phyloP scores from a whole-genome alignment of 2,888 invertebrate species.

The Oscheius sp. region DNA sequence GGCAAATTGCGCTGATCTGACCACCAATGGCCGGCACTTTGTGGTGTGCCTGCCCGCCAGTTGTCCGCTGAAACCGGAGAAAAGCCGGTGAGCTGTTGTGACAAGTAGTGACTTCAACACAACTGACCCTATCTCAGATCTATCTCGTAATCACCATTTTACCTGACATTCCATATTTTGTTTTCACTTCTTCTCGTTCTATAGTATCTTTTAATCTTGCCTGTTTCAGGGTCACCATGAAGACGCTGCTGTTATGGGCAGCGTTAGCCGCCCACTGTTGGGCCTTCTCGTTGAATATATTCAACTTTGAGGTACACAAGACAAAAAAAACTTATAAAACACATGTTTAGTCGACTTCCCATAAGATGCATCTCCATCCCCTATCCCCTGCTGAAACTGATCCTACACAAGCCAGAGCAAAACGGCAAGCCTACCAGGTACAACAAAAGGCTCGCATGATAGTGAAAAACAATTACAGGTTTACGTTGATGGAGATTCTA shows the following conservation, averaged over 20 bases:
- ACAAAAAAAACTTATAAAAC: background rate
- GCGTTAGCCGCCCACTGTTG: conserved; percentile 30
- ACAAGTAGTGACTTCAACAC: conserved; percentile 35
- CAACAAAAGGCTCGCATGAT: background rate
- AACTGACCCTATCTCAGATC: conserved; percentile 30
- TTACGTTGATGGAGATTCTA: conserved; percentile 67
- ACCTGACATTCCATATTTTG: background rate
- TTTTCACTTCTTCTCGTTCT: background rate
- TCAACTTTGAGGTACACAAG: conserved; percentile 19
- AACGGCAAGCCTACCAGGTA: conserved; percentile 72
- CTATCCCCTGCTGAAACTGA: conserved; percentile 64
- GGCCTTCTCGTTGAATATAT: conserved; percentile 34
- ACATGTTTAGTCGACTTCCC: conserved; percentile 2
- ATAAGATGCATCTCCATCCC: conserved; percentile 61
- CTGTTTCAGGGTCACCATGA: conserved; percentile 34
- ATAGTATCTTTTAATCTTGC: background rate
- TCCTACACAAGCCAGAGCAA: conserved; percentile 56
- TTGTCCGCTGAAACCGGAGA: conserved; percentile 36
- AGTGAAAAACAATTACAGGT: conserved; percentile 39
- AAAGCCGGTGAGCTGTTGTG: conserved; percentile 37
- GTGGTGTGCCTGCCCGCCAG: conserved; percentile 27
- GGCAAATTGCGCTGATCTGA: conserved; percentile 21
- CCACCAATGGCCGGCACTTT: conserved; percentile 33
- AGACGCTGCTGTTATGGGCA: conserved; percentile 37
- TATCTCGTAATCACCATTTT: background rate